Percentiles rank a stretch among this genome's conserved stretches.
phyloP scores from a whole-genome alignment of 2,888 invertebrate genomes.

The Lamellibrachia columna region DNA sequence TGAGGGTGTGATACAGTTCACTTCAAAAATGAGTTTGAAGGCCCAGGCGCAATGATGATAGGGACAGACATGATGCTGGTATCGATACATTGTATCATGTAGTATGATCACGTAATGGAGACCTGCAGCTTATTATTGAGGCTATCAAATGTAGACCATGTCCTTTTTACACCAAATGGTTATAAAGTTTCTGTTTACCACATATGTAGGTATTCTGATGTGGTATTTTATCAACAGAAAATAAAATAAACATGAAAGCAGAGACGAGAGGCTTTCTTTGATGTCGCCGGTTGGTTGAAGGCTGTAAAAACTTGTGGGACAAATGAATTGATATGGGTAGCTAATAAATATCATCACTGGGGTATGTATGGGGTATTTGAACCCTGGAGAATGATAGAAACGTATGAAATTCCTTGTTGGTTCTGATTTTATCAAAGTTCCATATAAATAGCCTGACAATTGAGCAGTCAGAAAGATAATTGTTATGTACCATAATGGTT shows the following conservation, averaged over 20 bases:
- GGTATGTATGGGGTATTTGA: background rate
- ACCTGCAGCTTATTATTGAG: background rate
- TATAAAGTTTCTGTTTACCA: background rate
- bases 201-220: background rate
- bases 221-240: background rate
- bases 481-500: background rate
- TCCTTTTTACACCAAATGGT: background rate
- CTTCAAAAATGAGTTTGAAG: background rate
- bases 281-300: background rate
- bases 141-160: background rate
- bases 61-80: background rate
- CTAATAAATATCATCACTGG: background rate
- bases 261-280: background rate
- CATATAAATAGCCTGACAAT: background rate
- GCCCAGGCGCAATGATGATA: background rate
- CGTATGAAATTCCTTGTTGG: background rate
- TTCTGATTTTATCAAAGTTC: background rate
- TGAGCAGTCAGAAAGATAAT: background rate
- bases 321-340: background rate
- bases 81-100: background rate
- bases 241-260: background rate
- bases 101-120: background rate
- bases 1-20: background rate
- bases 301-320: background rate
- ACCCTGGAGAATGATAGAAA: background rate